Conservation (phyloP, 2,888 invertebrate genomes). For the Metopia argyrocephala region DNA sequence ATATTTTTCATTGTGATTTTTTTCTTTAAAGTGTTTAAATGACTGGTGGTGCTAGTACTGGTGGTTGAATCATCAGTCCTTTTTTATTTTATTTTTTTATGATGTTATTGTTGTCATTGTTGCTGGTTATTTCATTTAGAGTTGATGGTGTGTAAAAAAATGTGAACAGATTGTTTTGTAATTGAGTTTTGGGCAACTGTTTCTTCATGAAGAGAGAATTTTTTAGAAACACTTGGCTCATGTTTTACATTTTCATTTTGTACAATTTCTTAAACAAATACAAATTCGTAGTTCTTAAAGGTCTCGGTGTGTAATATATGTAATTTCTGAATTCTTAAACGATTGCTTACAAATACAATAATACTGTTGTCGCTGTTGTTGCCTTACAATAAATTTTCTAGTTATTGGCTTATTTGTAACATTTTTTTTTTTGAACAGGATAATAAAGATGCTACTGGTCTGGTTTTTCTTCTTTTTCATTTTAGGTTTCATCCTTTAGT, state of each 20-base stretch:
- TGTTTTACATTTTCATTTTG: neutral
- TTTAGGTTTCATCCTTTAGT: neutral
- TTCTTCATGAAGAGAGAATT: conserved; percentile 36
- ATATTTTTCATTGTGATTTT: conserved; percentile 37
- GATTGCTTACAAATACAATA: too few species aligned
- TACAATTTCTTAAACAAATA: neutral
- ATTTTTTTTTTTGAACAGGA: conserved; percentile 19
- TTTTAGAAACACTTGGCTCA: conserved; percentile 1
- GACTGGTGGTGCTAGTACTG: neutral
- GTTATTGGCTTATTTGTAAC: conserved; percentile 60
- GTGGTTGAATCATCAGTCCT: conserved; percentile 22
- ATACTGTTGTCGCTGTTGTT: too few species aligned
- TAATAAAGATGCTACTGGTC: conserved; percentile 1
- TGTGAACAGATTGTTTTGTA: conserved; percentile 78
- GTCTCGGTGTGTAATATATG: neutral
- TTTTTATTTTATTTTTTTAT: conserved; percentile 5
- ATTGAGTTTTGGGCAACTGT: conserved; percentile 75
- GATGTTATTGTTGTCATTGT: neutral
- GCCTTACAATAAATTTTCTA: conserved; percentile 43
- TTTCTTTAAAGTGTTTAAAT: neutral
- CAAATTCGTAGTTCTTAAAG: neutral
- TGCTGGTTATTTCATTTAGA: conserved; percentile 70
- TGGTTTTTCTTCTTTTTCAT: neutral
- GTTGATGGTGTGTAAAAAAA: conserved; percentile 78
- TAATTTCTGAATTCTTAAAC: conserved; percentile 15